These are phyloP conservation scores for Taurulus bubalis DNA, from an alignment of 2,113 vertebrate species.

Conservation along the genomic window DNA sequence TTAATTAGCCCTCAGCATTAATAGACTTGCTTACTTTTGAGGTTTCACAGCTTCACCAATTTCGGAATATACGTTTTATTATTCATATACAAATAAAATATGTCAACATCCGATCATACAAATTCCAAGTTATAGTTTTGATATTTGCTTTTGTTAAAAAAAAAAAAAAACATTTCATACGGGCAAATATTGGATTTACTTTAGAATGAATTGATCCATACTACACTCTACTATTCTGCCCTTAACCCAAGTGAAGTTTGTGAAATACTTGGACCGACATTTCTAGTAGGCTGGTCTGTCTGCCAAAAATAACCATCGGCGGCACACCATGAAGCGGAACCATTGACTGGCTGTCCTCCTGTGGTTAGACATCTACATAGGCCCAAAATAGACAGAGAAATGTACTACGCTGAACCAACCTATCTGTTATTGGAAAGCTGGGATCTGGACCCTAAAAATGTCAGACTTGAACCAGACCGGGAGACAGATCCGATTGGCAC, in stretches of 20 bases:
- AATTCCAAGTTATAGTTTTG: background rate
- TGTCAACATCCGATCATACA: background rate
- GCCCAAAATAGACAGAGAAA: no score
- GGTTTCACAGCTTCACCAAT: background rate
- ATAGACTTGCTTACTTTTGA: background rate
- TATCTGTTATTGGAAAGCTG: no score
- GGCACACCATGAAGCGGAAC: no score
- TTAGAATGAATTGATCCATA: background rate
- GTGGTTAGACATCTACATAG: no score
- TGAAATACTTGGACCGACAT: no score
- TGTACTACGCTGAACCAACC: no score
- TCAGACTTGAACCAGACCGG: no score
- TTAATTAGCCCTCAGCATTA: conserved; percentile 52
- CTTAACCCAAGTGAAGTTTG: background rate
- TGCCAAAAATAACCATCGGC: no score
- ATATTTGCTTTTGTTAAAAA: background rate
- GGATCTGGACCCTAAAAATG: no score
- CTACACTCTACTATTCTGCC: background rate
- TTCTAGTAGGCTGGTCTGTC: no score
- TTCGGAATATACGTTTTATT: background rate
- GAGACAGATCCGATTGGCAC: no score
- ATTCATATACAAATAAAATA: background rate
- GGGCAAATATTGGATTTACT: background rate
- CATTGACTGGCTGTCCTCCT: no score
- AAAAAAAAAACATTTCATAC: background rate